A percentile compares a stretch with the other conserved stretches of the same genome.
Conservation (phyloP, 2,888 invertebrate species). For the Mycalesis mineus region DNA sequence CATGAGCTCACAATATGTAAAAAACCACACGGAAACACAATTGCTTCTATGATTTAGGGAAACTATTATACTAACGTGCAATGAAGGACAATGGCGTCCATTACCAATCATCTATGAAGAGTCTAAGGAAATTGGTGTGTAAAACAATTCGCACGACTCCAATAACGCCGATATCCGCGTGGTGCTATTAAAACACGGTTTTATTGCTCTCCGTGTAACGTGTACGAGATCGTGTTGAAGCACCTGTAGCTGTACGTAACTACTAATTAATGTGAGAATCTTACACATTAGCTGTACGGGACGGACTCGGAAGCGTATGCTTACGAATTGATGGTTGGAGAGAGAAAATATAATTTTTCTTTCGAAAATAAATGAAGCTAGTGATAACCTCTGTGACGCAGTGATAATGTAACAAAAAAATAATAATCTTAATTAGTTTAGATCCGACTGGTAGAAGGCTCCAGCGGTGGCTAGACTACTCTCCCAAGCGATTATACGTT, state of each 20-base stretch:
- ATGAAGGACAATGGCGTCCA: slow-evolving; percentile 2
- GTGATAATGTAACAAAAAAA: too few relatives aligned
- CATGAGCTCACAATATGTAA: neutral
- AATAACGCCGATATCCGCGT: slow-evolving; percentile 23
- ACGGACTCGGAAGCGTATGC: neutral
- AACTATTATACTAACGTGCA: slow-evolving; percentile 9
- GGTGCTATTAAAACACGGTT: slow-evolving; percentile 1
- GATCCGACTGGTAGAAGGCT: too few relatives aligned
- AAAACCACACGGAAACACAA: neutral
- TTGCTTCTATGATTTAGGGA: neutral
- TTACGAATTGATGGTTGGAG: too few relatives aligned
- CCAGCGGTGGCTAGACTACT: too few relatives aligned
- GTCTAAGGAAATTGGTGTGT: slow-evolving; percentile 22
- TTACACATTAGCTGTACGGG: neutral
- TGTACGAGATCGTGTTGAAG: slow-evolving; percentile 10
- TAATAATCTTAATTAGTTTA: too few relatives aligned
- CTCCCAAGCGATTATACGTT: too few relatives aligned
- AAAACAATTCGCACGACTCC: slow-evolving; percentile 27
- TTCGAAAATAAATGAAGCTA: too few relatives aligned
- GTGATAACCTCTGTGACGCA: too few relatives aligned
- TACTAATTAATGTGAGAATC: slow-evolving; percentile 39
- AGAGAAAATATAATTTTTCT: too few relatives aligned
- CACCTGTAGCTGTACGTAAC: slow-evolving; percentile 17
- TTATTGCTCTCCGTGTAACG: too few relatives aligned
- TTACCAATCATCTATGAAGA: slow-evolving; percentile 13